phyloP scores from a whole-genome alignment of 2,797 vertebrate species.

The Hapalemur alaotrensis region DNA sequence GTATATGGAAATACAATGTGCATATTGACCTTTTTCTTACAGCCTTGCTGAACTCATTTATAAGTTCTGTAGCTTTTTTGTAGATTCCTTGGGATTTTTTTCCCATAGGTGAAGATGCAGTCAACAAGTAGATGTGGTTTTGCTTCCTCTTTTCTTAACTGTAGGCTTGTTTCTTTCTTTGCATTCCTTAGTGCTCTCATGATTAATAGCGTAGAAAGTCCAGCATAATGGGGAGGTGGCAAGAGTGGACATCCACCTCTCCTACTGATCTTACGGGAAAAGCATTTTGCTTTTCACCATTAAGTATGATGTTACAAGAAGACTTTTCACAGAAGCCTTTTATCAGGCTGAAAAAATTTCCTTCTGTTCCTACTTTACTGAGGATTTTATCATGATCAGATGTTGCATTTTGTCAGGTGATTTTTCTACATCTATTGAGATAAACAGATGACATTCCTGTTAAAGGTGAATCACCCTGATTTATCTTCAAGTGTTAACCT shows the following conservation, averaged over 20 bases:
- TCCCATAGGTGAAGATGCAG: not conserved
- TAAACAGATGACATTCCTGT: not conserved
- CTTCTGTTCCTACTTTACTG: not conserved
- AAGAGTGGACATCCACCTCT: not conserved
- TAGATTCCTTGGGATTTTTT: not conserved
- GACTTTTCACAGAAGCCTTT: not conserved
- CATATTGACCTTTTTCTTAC: not conserved
- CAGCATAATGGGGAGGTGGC: not conserved
- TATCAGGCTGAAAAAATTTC: not conserved
- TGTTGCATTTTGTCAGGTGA: not conserved
- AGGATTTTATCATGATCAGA: not conserved
- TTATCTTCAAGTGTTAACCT: not conserved
- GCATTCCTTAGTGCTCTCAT: not conserved
- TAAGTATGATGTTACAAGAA: not conserved
- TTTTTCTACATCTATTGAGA: not conserved
- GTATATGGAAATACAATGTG: not conserved
- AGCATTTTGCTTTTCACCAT: not conserved
- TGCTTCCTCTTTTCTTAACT: not conserved
- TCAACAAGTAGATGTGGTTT: not conserved
- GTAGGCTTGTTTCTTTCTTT: not conserved
- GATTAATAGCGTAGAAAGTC: not conserved
- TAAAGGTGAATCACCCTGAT: not conserved
- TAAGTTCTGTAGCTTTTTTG: not conserved
- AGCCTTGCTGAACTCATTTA: not conserved
- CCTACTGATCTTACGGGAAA: not conserved